phyloP scores from a whole-genome alignment of 2,888 invertebrate genomes.

The Dioctria rufipes region DNA sequence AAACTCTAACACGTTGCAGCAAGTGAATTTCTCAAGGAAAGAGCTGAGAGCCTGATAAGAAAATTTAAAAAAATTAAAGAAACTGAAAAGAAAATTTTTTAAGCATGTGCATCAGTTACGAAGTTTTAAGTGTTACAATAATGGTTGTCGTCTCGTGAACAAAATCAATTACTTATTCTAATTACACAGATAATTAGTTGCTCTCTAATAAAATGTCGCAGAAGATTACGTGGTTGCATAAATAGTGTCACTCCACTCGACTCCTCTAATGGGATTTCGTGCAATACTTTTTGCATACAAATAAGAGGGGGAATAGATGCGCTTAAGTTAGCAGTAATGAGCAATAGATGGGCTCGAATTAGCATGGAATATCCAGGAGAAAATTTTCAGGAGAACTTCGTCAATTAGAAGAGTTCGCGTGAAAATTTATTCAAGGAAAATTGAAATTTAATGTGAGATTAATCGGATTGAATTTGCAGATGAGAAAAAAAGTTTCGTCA shows the following conservation, averaged over 20 bases:
- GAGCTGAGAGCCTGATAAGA: not conserved
- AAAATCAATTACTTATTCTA: conserved; percentile 28
- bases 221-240: not conserved
- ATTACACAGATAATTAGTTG: conserved; percentile 21
- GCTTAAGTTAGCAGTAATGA: not conserved
- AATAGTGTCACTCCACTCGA: not conserved
- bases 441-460: conserved; percentile 28
- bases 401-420: conserved; percentile 7
- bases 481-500: no score
- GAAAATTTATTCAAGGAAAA: conserved; percentile 19
- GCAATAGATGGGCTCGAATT: conserved; percentile 2
- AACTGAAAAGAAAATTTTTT: not conserved
- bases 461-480: not conserved
- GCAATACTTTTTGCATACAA: conserved; percentile 37
- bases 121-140: not conserved
- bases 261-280: conserved; percentile 6
- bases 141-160: not conserved
- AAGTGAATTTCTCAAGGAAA: conserved; percentile 11
- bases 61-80: conserved; percentile 4
- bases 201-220: conserved; percentile 11
- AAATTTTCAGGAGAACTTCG: not conserved
- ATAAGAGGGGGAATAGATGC: not conserved
- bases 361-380: not conserved
- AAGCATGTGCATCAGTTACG: not conserved
- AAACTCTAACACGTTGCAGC: not conserved